phyloP scores from a whole-genome alignment of 1,140 invertebrate species.

The Drosophila ambigua region DNA sequence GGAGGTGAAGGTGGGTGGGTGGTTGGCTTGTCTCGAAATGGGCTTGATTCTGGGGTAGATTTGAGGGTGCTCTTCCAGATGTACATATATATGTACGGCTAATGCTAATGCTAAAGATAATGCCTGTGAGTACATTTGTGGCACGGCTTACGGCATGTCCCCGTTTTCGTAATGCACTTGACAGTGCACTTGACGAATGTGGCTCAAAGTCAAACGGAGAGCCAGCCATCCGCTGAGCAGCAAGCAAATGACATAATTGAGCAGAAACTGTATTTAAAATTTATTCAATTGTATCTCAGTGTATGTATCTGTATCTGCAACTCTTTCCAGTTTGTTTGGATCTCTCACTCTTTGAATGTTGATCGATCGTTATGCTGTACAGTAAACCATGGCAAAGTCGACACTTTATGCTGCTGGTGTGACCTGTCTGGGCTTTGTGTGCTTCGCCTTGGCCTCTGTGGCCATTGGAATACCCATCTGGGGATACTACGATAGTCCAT shows the following conservation, averaged over 20 bases:
- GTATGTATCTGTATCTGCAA: neutral
- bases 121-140: conserved; percentile 22
- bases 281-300: conserved; percentile 25
- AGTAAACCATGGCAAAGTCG: conserved; percentile 84
- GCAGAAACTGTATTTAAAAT: conserved; percentile 5
- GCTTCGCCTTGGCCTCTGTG: conserved; percentile 90
- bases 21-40: neutral
- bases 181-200: conserved; percentile 21
- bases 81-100: neutral
- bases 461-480: conserved; percentile 91
- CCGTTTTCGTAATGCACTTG: conserved; percentile 23
- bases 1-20: conserved; percentile 25
- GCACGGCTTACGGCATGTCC: conserved; percentile 9
- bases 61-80: neutral
- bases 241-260: conserved; percentile 40
- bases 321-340: conserved; percentile 40
- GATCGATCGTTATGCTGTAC: conserved; percentile 71
- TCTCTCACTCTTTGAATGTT: conserved; percentile 56
- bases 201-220: conserved; percentile 36
- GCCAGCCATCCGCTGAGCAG: too few relatives aligned
- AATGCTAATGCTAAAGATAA: neutral
- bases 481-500: conserved; percentile 90
- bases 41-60: too few relatives aligned
- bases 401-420: conserved; percentile 89
- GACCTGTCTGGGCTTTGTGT: conserved; percentile 90